Evolutionary conservation across 1,140 invertebrate species (phyloP).

Genomic region (Drosophila suzukii): DNA sequence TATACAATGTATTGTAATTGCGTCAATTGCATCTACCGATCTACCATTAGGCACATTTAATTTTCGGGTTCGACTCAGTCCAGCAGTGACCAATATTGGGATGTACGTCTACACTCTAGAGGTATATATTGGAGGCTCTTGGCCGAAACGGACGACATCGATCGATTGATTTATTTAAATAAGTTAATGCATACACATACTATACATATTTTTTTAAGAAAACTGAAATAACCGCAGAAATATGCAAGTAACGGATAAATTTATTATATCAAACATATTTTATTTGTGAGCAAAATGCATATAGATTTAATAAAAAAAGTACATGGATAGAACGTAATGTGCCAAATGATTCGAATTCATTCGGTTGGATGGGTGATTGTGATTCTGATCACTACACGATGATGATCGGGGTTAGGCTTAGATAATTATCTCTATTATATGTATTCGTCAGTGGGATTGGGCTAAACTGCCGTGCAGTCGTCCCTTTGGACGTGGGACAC

Average conservation of each 20-base stretch:
- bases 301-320: constrained; percentile 79
- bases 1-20: constrained; percentile 64
- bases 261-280: constrained; percentile 80
- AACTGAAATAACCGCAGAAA: constrained; percentile 69
- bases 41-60: constrained; percentile 46
- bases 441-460: constrained; percentile 10
- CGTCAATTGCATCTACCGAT: constrained; percentile 45
- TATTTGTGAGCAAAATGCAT: constrained; percentile 82
- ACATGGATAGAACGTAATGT: constrained; percentile 46
- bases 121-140: not conserved
- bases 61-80: constrained; percentile 33
- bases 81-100: constrained; percentile 18
- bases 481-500: constrained; percentile 55
- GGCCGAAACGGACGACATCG: constrained; percentile 10
- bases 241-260: constrained; percentile 72
- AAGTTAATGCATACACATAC: constrained; percentile 56
- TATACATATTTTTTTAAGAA: constrained; percentile 74
- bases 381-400: not conserved
- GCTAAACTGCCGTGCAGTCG: constrained; percentile 63
- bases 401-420: not conserved
- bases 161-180: constrained; percentile 54
- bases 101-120: not conserved
- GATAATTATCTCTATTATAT: constrained; percentile 14
- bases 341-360: constrained; percentile 17
- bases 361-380: not conserved